Percentiles rank a stretch among this genome's conserved stretches.
Conservation (phyloP, 2,797 vertebrate genomes). For the Melanotaenia boesemani region DNA sequence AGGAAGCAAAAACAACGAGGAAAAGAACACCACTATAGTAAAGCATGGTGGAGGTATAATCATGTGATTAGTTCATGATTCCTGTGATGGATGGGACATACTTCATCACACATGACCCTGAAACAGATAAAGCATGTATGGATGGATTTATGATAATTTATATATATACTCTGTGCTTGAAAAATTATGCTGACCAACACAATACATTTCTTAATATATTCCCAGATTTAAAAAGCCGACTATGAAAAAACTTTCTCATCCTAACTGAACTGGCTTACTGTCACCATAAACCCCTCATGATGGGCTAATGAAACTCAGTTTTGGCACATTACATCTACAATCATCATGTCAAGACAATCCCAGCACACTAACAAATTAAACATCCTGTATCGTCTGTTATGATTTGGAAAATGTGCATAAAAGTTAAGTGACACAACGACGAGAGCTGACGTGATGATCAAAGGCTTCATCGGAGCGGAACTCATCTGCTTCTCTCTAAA, state of each 20-base stretch:
- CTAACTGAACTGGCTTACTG: background rate
- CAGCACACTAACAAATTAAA: background rate
- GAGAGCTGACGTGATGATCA: background rate
- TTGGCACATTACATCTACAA: conserved; percentile 1
- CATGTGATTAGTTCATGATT: background rate
- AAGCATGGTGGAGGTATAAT: background rate
- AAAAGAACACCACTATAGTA: background rate
- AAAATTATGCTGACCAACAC: too few relatives aligned
- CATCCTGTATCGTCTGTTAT: background rate
- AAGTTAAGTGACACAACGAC: background rate
- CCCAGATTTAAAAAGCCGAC: too few relatives aligned
- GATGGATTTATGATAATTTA: too few relatives aligned
- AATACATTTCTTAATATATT: too few relatives aligned
- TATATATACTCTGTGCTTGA: too few relatives aligned
- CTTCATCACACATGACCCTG: too few relatives aligned
- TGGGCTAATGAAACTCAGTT: conserved; percentile 18
- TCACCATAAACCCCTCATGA: background rate
- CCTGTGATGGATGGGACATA: too few relatives aligned
- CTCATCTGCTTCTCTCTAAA: conserved; percentile 28
- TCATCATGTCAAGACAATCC: conserved; percentile 18
- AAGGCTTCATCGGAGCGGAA: conserved; percentile 6
- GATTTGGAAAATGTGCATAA: background rate
- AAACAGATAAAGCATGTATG: too few relatives aligned
- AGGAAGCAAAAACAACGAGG: too few relatives aligned
- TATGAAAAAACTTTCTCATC: too few relatives aligned